Conservation (phyloP, 1,140 invertebrate genomes). For the Bombyx mandarina region DNA sequence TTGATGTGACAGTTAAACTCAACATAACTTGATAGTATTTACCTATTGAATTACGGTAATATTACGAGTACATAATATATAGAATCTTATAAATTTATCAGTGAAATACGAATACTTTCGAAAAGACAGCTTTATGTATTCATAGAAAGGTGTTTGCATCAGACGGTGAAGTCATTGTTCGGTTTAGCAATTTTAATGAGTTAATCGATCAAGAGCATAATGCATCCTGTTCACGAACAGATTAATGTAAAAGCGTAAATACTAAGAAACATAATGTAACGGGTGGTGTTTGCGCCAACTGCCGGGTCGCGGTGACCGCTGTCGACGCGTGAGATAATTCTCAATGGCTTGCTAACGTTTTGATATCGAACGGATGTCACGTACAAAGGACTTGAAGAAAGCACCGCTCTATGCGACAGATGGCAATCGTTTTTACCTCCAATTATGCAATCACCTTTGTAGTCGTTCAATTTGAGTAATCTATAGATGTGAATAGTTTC, state of each 20-base stretch:
- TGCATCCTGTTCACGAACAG: constrained; percentile 13
- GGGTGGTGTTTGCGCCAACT: constrained; percentile 15
- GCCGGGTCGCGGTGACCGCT: constrained; percentile 16
- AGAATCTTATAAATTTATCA: too few species aligned
- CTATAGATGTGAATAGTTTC: too few species aligned
- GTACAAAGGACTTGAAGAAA: constrained; percentile 36
- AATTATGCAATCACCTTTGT: background rate
- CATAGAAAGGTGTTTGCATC: background rate
- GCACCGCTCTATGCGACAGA: constrained; percentile 20
- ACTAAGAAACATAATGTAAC: constrained; percentile 17
- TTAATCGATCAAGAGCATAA: constrained; percentile 15
- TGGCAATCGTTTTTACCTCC: constrained; percentile 8
- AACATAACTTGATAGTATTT: too few species aligned
- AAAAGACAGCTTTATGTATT: background rate
- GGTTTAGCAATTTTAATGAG: constrained; percentile 11
- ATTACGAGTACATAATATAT: too few species aligned
- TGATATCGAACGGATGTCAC: constrained; percentile 39
- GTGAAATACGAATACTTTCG: background rate
- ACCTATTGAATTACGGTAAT: too few species aligned
- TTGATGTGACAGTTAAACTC: too few species aligned
- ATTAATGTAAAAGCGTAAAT: constrained; percentile 15
- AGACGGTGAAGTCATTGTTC: constrained; percentile 8
- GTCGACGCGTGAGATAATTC: constrained; percentile 49
- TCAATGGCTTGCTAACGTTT: constrained; percentile 34
- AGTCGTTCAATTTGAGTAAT: background rate